Evolutionary conservation across 2,797 vertebrate genomes (phyloP), one percentile per base, ranked within the genome.

Genomic region (Hippocampus kuda): DNA sequence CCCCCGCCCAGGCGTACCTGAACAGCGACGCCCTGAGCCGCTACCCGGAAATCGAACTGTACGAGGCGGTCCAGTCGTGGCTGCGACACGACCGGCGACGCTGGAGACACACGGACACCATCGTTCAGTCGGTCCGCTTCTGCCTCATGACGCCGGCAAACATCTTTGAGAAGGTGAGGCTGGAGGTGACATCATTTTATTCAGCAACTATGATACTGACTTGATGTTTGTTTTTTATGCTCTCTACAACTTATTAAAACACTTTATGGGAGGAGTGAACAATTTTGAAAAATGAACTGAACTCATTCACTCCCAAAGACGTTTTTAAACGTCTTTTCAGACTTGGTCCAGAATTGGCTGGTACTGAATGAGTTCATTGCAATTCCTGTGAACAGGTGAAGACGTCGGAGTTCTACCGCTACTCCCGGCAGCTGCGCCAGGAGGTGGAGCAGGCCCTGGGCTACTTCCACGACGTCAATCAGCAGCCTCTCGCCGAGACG

Each of bases 81-180:
- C 92, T 99, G 67, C 91, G 96, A 71, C 97, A 99, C 70, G 97
- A 99, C 91, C 92, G 97, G 83, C 93, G 96, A 78, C 95, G 97
- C 79, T 99, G 97, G 97, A 91, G 97, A 80, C 96, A 99, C 91
- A 97, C 97, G 3, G 96, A 99, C 89, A 91, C 94, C 85, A 93
- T 99, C 79, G 94, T 98, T 86, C 96, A 97, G 91, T 98, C 97
- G 80, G 91, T 98, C 88, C 95, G 97, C 87, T 99, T 99, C 93
- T 95, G 96, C 85, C 94, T 99, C 91, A 99, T 99, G 97, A 97
- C 94, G 41, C 95, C 97, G 6, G 93, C 95, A 83, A 94, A 94
- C 90, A 94, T 98, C 89, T 98, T 98, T 51, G 97, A 99, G 90
- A 99, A 99, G 94, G 97, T 96, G 88, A 85, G 91, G 0, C 56